phyloP scores from a whole-genome alignment of 2,797 vertebrate genomes.

The Pitangus sulphuratus region DNA sequence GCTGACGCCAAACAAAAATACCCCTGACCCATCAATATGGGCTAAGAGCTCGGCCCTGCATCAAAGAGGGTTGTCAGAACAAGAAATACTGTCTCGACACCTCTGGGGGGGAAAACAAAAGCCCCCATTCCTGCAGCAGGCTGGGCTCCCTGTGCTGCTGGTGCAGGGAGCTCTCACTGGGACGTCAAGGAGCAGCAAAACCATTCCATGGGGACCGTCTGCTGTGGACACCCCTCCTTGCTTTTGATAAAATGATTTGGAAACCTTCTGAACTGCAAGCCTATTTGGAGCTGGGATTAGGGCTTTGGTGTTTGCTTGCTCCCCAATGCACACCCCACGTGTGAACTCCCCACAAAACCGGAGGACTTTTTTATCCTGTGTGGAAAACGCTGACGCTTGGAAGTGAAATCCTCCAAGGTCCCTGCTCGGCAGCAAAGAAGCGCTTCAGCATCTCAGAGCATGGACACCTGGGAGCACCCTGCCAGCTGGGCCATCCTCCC shows the following conservation, averaged over 20 bases:
- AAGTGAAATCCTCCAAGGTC: neutral
- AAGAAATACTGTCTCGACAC: neutral
- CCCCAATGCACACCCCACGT: fast-evolving
- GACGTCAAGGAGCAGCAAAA: neutral
- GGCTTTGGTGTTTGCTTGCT: neutral
- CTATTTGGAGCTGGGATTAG: neutral
- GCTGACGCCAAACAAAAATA: conserved; percentile 60
- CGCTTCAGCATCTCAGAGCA: neutral
- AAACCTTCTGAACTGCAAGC: neutral
- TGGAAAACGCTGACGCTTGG: fast-evolving
- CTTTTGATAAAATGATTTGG: neutral
- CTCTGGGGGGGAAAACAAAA: neutral
- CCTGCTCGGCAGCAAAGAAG: neutral
- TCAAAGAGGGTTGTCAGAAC: neutral
- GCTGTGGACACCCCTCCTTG: neutral
- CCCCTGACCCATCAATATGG: conserved; percentile 47
- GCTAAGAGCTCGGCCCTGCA: conserved; percentile 33
- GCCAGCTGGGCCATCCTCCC: neutral
- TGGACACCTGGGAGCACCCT: neutral
- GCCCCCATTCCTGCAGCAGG: neutral
- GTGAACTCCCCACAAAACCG: neutral
- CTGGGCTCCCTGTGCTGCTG: fast-evolving
- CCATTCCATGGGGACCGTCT: fast-evolving
- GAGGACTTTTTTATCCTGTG: neutral
- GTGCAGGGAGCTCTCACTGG: neutral